phyloP scores from a whole-genome alignment of 2,888 invertebrate species.

The Cheilosia pagana region DNA sequence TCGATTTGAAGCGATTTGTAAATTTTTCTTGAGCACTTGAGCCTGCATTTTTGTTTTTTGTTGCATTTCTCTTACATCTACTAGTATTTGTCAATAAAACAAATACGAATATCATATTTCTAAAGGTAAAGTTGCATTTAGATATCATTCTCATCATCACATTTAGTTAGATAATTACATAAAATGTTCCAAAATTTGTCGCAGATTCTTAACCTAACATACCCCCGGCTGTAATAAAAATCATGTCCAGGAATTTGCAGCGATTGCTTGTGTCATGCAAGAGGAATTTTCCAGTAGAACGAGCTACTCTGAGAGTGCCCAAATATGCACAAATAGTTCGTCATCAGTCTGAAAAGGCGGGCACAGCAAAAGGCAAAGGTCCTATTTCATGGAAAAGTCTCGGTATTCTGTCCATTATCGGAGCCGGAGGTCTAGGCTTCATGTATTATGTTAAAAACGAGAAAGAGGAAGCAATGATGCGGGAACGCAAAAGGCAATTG shows the following conservation, averaged over 20 bases:
- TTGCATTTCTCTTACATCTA: constrained; percentile 27
- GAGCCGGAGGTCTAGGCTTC: constrained; percentile 85
- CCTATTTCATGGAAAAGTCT: constrained; percentile 94
- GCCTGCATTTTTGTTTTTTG: constrained; percentile 26
- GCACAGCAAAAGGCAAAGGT: constrained; percentile 83
- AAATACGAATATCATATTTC: background rate
- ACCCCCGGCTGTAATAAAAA: constrained; percentile 49
- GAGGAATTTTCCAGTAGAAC: constrained; percentile 47
- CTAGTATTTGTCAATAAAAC: background rate
- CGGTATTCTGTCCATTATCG: constrained; percentile 87
- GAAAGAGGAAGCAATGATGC: constrained; percentile 89
- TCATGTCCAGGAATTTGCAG: constrained; percentile 79
- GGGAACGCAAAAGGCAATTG: constrained; percentile 90
- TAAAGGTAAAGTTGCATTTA: background rate
- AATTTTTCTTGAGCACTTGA: constrained; percentile 37
- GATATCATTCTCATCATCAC: background rate
- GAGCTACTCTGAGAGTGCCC: constrained; percentile 8
- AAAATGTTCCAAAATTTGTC: constrained; percentile 10
- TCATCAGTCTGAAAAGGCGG: constrained; percentile 61
- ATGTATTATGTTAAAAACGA: constrained; percentile 91
- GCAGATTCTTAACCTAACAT: constrained; percentile 44
- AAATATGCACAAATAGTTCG: constrained; percentile 29
- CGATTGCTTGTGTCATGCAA: constrained; percentile 76
- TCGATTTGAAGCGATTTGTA: constrained; percentile 18
- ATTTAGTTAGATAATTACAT: constrained; percentile 10